Evolutionary conservation across 2,888 invertebrate species (phyloP).

Genomic region (Tachina lurida): DNA sequence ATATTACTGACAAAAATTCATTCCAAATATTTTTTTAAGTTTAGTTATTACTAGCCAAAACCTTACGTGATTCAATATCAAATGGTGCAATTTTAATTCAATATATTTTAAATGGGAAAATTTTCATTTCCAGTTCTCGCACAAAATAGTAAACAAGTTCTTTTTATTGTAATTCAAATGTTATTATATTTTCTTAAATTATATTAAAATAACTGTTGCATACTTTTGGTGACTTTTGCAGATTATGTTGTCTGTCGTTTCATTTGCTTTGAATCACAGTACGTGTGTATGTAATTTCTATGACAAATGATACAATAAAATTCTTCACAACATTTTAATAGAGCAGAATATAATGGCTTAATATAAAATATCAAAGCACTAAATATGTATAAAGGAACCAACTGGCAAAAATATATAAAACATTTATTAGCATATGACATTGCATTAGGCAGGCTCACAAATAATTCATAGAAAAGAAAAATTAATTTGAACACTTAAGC

Average conservation of each 20-base stretch:
- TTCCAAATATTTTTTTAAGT: no score
- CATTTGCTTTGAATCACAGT: background rate
- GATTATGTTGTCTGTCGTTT: background rate
- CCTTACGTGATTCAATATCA: no score
- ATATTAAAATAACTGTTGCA: background rate
- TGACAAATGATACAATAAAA: constrained; percentile 68
- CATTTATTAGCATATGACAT: background rate
- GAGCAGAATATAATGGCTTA: constrained; percentile 60
- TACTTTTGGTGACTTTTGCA: background rate
- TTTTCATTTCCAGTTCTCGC: no score
- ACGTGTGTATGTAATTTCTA: background rate
- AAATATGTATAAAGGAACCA: background rate
- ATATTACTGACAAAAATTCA: no score
- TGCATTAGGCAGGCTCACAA: background rate
- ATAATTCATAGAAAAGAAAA: background rate
- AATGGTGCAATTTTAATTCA: no score
- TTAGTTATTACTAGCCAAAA: no score
- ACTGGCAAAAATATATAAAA: background rate
- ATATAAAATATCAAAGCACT: constrained; percentile 34
- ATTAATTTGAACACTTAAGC: background rate
- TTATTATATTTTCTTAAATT: background rate
- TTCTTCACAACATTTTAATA: constrained; percentile 55
- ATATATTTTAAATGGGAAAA: no score
- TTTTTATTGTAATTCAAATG: background rate
- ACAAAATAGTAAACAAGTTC: no score